phyloP scores from a whole-genome alignment of 1,140 invertebrate species.

The Micrasema minimum region DNA sequence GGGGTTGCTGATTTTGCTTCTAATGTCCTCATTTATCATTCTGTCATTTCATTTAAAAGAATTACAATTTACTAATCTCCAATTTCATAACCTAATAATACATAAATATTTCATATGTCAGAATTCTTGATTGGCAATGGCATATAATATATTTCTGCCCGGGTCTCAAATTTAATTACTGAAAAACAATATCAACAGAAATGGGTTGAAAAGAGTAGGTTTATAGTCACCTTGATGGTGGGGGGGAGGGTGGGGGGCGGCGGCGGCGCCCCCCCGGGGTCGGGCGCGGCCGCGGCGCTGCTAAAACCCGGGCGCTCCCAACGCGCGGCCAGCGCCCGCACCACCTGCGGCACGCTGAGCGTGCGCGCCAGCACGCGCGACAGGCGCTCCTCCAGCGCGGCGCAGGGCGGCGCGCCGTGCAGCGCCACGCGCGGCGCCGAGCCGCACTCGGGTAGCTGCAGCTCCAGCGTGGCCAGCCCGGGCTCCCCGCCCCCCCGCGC shows the following conservation, averaged over 20 bases:
- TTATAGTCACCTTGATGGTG: constrained; percentile 26
- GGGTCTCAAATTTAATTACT: too few species aligned
- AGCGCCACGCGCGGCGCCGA: constrained; percentile 73
- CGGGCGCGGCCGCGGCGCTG: constrained; percentile 63
- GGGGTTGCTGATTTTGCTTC: too few species aligned
- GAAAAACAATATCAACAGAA: too few species aligned
- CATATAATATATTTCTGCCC: too few species aligned
- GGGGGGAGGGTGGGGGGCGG: constrained; percentile 10
- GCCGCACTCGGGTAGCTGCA: constrained; percentile 83
- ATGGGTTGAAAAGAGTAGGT: too few species aligned
- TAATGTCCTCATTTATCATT: too few species aligned
- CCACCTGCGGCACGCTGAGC: constrained; percentile 90
- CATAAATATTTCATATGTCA: too few species aligned
- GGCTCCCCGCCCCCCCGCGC: constrained; percentile 73
- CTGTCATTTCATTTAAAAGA: too few species aligned
- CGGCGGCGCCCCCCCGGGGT: constrained; percentile 60
- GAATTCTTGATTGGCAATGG: too few species aligned
- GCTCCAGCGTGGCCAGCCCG: constrained; percentile 90
- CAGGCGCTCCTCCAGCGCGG: constrained; percentile 67
- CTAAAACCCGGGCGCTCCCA: constrained; percentile 69
- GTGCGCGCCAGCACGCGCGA: constrained; percentile 90
- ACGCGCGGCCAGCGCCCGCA: constrained; percentile 75
- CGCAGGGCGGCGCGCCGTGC: constrained; percentile 53
- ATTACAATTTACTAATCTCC: too few species aligned
- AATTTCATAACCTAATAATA: too few species aligned